Conservation (phyloP, 2,113 vertebrate species). For the Eurystomus gularis region DNA sequence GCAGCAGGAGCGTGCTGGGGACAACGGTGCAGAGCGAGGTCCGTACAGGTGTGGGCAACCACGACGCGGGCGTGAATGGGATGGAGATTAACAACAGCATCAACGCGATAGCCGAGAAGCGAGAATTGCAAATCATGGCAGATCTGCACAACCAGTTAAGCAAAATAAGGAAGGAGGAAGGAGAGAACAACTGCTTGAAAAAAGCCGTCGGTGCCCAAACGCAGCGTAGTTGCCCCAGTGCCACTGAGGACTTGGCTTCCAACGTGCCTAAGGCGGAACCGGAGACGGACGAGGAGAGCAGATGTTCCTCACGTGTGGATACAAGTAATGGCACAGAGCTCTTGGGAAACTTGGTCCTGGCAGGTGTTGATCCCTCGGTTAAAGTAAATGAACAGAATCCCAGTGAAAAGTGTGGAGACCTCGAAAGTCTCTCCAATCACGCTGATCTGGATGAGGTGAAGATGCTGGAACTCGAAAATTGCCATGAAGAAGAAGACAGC, state of each 20-base stretch:
- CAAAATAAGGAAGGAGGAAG: slow-evolving; percentile 66
- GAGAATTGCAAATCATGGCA: slow-evolving; percentile 57
- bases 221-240: slow-evolving; percentile 34
- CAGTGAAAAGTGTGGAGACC: slow-evolving; percentile 46
- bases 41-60: slow-evolving; percentile 34
- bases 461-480: slow-evolving; percentile 82
- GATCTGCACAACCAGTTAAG: slow-evolving; percentile 55
- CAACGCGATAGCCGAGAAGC: not conserved
- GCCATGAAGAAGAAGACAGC: slow-evolving; percentile 82
- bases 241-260: slow-evolving; percentile 64
- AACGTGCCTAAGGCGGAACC: not conserved
- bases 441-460: slow-evolving; percentile 85
- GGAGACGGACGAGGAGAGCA: not conserved
- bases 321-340: slow-evolving; percentile 5
- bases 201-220: slow-evolving; percentile 50
- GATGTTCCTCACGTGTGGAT: slow-evolving; percentile 41
- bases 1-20: slow-evolving; percentile 61
- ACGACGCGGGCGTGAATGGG: slow-evolving; percentile 32
- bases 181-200: slow-evolving; percentile 25
- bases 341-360: not conserved
- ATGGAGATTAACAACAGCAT: slow-evolving; percentile 65
- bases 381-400: not conserved
- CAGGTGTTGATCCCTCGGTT: slow-evolving; percentile 37
- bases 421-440: slow-evolving; percentile 27
- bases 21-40: slow-evolving; percentile 44